phyloP scores from a whole-genome alignment of 2,888 invertebrate genomes.

The Glomeris marginata region DNA sequence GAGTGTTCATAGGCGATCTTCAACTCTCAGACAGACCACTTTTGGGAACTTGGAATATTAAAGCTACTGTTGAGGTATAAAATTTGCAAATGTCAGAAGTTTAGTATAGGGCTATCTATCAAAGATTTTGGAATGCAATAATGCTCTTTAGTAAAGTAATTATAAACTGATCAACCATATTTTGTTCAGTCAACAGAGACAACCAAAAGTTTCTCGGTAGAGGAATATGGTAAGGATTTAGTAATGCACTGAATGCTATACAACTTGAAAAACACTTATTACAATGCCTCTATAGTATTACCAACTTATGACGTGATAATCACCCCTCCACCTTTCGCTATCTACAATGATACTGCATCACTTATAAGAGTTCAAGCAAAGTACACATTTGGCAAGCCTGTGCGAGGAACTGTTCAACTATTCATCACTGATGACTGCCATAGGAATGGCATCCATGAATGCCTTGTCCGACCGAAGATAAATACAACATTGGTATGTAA shows the following conservation, averaged over 20 bases:
- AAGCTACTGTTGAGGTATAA: conserved; percentile 24
- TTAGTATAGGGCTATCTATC: no score
- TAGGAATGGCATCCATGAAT: no score
- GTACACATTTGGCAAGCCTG: conserved; percentile 20
- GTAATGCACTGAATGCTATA: neutral
- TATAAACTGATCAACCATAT: neutral
- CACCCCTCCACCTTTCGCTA: conserved; percentile 30
- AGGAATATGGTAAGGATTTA: conserved; percentile 22
- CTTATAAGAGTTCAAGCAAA: conserved; percentile 32
- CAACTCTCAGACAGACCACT: conserved; percentile 26
- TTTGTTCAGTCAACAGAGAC: conserved; percentile 1
- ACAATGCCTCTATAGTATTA: conserved; percentile 30
- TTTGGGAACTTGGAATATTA: conserved; percentile 28
- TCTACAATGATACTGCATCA: conserved; percentile 28
- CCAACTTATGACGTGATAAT: conserved; percentile 37
- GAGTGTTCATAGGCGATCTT: conserved; percentile 23
- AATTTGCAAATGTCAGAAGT: no score
- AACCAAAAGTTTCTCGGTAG: conserved; percentile 29
- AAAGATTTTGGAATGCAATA: neutral
- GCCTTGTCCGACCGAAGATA: no score
- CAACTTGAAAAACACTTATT: no score
- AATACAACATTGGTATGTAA: no score
- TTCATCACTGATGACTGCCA: conserved; percentile 6
- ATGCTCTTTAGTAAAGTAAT: no score
- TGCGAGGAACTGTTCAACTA: conserved; percentile 12